These are phyloP conservation scores for Rhagophthalmus giganteus DNA, from an alignment of 2,888 invertebrate species.

Conservation along the genomic window DNA sequence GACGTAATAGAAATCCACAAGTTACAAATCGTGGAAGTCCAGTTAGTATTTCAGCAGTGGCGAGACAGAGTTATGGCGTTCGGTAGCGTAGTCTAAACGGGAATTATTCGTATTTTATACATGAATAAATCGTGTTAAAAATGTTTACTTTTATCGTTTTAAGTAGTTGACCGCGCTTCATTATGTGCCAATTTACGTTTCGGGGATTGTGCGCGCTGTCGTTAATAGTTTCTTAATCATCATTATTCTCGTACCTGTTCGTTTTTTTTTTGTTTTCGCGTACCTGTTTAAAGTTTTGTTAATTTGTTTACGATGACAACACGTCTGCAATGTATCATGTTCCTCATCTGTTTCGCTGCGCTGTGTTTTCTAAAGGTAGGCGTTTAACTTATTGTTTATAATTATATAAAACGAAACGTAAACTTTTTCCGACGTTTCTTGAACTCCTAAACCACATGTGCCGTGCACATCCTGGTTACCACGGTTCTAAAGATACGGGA, in stretches of 20 bases:
- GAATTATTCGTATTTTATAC: slow-evolving; percentile 6
- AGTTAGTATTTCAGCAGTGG: neutral
- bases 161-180: slow-evolving; percentile 9
- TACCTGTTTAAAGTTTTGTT: slow-evolving; percentile 29
- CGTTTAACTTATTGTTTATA: slow-evolving; percentile 6
- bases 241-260: slow-evolving; percentile 24
- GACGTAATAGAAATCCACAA: neutral
- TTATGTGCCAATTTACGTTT: slow-evolving; percentile 19
- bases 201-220: slow-evolving; percentile 12
- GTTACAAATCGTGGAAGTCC: neutral
- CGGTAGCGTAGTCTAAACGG: neutral
- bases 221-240: slow-evolving; percentile 20
- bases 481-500: slow-evolving; percentile 21
- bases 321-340: slow-evolving; percentile 30
- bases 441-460: slow-evolving; percentile 20
- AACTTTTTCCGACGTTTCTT: slow-evolving; percentile 1
- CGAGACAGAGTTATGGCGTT: slow-evolving; percentile 1
- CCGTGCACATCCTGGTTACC: slow-evolving; percentile 28
- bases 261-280: slow-evolving; percentile 23
- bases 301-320: slow-evolving; percentile 30
- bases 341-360: slow-evolving; percentile 23
- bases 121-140: slow-evolving; percentile 12
- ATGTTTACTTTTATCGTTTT: slow-evolving; percentile 10
- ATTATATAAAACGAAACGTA: slow-evolving; percentile 1
- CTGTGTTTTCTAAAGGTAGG: slow-evolving; percentile 32